These are phyloP conservation scores for Chaetops frenatus DNA, from an alignment of 2,113 vertebrate genomes.

Conservation along the genomic window DNA sequence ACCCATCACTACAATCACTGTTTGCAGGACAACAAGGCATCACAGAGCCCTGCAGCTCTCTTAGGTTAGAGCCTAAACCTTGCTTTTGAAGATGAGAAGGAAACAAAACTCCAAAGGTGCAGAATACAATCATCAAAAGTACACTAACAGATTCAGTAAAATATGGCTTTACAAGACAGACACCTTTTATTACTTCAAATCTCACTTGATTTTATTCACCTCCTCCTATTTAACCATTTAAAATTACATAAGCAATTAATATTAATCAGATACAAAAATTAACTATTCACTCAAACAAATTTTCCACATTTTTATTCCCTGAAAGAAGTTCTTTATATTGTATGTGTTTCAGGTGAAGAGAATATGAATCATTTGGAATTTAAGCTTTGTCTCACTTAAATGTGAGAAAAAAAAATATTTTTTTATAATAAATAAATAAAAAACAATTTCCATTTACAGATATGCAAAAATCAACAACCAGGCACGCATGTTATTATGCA, in stretches of 20 bases:
- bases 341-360: constrained; percentile 20
- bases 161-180: constrained; percentile 29
- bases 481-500: neutral
- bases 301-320: constrained; percentile 9
- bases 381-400: constrained; percentile 49
- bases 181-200: constrained; percentile 55
- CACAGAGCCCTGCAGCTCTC: neutral
- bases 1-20: neutral
- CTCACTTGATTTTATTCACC: constrained; percentile 44
- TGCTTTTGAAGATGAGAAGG: neutral
- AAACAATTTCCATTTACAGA: constrained; percentile 18
- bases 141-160: constrained; percentile 60
- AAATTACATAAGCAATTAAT: constrained; percentile 62
- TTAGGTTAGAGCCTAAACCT: neutral
- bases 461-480: neutral
- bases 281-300: constrained; percentile 56
- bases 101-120: neutral
- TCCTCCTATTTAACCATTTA: constrained; percentile 45
- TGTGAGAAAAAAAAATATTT: neutral
- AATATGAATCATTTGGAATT: constrained; percentile 28
- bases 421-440: constrained; percentile 17
- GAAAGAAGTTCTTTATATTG: constrained; percentile 7
- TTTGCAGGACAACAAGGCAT: neutral
- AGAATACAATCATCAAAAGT: constrained; percentile 2
- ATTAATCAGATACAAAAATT: constrained; percentile 58